These are phyloP conservation scores for Penaeus japonicus DNA, from an alignment of 1,140 invertebrate genomes.

Conservation along the genomic window DNA sequence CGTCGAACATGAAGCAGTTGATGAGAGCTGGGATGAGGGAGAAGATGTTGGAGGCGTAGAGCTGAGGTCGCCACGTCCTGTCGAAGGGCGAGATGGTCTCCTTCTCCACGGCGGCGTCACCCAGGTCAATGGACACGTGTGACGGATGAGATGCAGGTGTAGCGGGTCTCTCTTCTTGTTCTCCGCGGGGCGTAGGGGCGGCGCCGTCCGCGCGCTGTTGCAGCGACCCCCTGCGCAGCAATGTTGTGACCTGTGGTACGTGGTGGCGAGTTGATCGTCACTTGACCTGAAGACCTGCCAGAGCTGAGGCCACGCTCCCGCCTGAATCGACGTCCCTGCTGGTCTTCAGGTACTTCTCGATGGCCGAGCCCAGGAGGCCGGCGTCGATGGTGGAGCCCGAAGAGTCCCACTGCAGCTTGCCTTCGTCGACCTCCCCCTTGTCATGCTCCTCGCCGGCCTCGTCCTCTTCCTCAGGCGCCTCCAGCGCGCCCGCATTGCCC, in stretches of 20 bases:
- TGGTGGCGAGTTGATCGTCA: slow-evolving; percentile 47
- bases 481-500: slow-evolving; percentile 6
- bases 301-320: slow-evolving; percentile 28
- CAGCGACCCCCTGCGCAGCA: not conserved
- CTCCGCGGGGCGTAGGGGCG: not conserved
- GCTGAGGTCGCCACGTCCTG: slow-evolving; percentile 35
- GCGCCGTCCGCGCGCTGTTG: not conserved
- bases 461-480: slow-evolving; percentile 40
- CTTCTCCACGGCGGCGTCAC: not conserved
- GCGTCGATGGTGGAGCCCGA: slow-evolving; percentile 42
- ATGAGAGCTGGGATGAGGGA: slow-evolving; percentile 50
- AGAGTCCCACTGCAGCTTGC: slow-evolving; percentile 49
- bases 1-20: slow-evolving; percentile 57
- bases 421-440: not conserved
- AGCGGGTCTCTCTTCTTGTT: not conserved
- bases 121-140: not conserved
- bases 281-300: slow-evolving; percentile 53
- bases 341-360: slow-evolving; percentile 54
- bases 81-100: slow-evolving; percentile 44
- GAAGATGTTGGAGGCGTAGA: slow-evolving; percentile 35
- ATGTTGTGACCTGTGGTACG: slow-evolving; percentile 23
- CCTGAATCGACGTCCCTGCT: slow-evolving; percentile 28
- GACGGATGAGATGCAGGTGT: not conserved
- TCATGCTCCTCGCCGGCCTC: slow-evolving; percentile 36
- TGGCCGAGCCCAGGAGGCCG: slow-evolving; percentile 50